Conservation (phyloP, 2,113 vertebrate species). For the Oxyruncus cristatus region DNA sequence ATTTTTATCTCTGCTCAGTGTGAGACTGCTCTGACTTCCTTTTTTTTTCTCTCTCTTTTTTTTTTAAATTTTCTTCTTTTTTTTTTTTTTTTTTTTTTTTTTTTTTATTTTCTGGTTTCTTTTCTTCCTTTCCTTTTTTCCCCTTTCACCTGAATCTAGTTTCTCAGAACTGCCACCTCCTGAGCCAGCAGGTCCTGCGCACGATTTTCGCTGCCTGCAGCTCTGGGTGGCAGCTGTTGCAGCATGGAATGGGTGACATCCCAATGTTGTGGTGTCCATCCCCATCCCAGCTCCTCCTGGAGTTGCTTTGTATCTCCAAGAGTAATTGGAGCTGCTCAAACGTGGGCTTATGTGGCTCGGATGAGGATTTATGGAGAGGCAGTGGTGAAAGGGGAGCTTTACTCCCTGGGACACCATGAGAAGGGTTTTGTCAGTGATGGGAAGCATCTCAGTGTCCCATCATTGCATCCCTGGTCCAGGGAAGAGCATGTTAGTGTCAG, state of each 20-base stretch:
- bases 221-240: background rate
- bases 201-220: background rate
- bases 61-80: background rate
- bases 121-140: background rate
- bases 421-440: background rate
- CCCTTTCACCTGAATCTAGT: conserved; percentile 35
- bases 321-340: background rate
- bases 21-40: conserved; percentile 39
- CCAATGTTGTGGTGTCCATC: fast-evolving
- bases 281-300: background rate
- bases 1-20: conserved; percentile 43
- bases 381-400: background rate
- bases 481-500: background rate
- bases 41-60: background rate
- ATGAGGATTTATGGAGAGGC: background rate
- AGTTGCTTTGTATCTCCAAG: background rate
- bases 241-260: fast-evolving
- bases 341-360: fast-evolving
- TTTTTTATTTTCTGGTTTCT: background rate
- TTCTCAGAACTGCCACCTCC: conserved; percentile 26
- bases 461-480: background rate
- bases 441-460: background rate
- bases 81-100: background rate
- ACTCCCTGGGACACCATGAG: background rate
- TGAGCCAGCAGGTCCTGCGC: background rate